phyloP scores from a whole-genome alignment of 2,888 invertebrate species.

The Scaptodrosophila latifasciaeformis region DNA sequence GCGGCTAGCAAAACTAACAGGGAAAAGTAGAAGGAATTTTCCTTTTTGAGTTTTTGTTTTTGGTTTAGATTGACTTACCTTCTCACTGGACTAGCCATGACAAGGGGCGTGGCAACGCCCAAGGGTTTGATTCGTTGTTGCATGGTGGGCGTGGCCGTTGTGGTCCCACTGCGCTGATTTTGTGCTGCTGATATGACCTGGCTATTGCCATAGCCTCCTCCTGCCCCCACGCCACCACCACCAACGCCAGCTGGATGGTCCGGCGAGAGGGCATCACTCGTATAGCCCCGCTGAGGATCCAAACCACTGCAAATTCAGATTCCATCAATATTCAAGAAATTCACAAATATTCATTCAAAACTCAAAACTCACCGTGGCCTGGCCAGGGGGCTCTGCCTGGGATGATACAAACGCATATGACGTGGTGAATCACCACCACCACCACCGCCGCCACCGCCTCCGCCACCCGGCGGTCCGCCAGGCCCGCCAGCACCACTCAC shows the following conservation, averaged over 20 bases:
- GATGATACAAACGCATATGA: constrained; percentile 75
- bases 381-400: constrained; percentile 87
- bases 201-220: constrained; percentile 50
- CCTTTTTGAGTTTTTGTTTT: too few species aligned
- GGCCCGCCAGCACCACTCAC: constrained; percentile 47
- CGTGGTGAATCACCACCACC: constrained; percentile 77
- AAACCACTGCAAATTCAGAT: constrained; percentile 77
- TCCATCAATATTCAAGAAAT: neutral
- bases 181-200: constrained; percentile 74
- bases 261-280: constrained; percentile 78
- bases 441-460: constrained; percentile 44
- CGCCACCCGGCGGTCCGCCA: constrained; percentile 20
- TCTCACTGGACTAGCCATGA: constrained; percentile 90
- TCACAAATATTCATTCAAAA: neutral
- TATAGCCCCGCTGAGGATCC: constrained; percentile 80
- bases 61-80: constrained; percentile 83
- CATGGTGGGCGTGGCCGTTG: constrained; percentile 85
- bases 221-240: constrained; percentile 36
- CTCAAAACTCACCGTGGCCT: constrained; percentile 80
- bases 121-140: constrained; percentile 92
- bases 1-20: too few species aligned
- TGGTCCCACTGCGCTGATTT: constrained; percentile 76
- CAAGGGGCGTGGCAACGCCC: constrained; percentile 91
- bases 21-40: too few species aligned
- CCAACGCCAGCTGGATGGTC: constrained; percentile 76